Evolutionary conservation across 2,797 vertebrate species (phyloP).

Genomic region (Rhinichthys osculus): DNA sequence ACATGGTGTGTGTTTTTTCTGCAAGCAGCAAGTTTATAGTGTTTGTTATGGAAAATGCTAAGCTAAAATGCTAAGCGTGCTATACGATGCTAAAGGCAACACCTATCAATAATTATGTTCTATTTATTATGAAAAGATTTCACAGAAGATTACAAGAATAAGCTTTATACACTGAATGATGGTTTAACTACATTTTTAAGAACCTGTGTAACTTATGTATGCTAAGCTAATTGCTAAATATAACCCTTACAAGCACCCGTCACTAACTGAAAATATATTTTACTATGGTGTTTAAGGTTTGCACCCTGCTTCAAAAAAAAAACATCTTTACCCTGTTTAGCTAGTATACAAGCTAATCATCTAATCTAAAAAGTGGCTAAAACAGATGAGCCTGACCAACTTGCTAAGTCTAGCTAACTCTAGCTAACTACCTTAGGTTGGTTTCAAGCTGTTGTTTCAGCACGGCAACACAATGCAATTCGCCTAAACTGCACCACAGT

Average conservation of each 20-base stretch:
- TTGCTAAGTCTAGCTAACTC: background rate
- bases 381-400: background rate
- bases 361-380: background rate
- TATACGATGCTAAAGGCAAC: background rate
- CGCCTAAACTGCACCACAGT: background rate
- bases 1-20: background rate
- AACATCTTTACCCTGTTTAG: background rate
- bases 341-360: background rate
- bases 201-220: background rate
- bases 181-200: background rate
- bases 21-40: background rate
- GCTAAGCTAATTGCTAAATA: background rate
- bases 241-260: too few species aligned
- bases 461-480: background rate
- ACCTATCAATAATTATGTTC: background rate
- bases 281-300: background rate
- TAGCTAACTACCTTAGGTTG: background rate
- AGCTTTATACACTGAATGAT: background rate
- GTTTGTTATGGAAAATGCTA: conserved; percentile 5
- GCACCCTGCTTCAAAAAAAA: background rate
- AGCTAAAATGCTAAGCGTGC: background rate
- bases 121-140: background rate
- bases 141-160: background rate
- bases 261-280: background rate
- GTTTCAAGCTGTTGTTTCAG: background rate